Evolutionary conservation across 2,797 vertebrate species (phyloP).

Genomic region (Ceyx erithaca): DNA sequence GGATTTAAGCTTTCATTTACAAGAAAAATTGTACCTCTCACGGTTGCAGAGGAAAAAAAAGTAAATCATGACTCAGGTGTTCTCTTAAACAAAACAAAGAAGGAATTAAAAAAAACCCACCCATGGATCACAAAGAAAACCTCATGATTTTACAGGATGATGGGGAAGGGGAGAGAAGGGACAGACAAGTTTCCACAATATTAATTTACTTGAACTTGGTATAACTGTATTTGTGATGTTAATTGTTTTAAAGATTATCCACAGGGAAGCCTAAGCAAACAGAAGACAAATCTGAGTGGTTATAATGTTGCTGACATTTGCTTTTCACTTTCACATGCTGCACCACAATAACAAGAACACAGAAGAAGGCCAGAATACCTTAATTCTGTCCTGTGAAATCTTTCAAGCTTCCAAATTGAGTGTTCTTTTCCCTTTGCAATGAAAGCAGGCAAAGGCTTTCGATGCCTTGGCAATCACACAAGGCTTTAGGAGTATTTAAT

Average conservation of each 20-base stretch:
- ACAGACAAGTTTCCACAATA: not conserved
- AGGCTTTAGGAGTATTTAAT: not conserved
- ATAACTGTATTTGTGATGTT: not conserved
- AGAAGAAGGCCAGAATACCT: not conserved
- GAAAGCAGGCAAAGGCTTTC: not conserved
- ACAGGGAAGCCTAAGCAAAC: not conserved
- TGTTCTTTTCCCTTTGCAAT: not conserved
- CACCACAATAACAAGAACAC: not conserved
- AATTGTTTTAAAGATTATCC: not conserved
- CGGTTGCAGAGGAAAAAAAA: not conserved
- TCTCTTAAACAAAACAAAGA: not conserved
- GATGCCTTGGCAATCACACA: accelerated
- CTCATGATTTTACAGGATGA: not conserved
- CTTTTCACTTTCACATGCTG: not conserved
- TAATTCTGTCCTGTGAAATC: not conserved
- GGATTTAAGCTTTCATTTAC: not conserved
- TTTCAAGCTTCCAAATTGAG: not conserved
- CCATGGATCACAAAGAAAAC: not conserved
- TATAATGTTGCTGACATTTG: not conserved
- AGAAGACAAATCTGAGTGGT: not conserved
- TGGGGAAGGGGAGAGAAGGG: not conserved
- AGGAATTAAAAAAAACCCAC: not conserved
- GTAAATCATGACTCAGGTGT: not conserved
- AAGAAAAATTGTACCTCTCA: not conserved
- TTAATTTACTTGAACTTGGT: not conserved